Conservation (phyloP, 1,140 invertebrate species). For the Zaprionus camerounensis region DNA sequence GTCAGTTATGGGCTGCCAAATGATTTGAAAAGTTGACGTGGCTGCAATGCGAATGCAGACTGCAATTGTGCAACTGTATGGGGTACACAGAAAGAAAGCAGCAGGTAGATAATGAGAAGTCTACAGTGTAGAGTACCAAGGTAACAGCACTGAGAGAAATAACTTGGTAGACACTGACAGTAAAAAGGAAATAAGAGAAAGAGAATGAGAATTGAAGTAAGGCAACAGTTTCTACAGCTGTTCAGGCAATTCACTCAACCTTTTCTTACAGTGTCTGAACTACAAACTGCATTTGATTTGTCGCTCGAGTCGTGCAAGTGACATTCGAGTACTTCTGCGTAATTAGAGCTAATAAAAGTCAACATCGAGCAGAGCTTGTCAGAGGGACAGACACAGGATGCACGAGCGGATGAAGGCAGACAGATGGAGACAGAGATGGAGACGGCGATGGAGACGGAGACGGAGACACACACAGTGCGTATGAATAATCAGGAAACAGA, state of each 20-base stretch:
- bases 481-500: constrained; percentile 69
- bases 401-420: constrained; percentile 5
- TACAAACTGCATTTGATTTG: constrained; percentile 72
- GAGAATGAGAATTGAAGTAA: too few species aligned
- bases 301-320: constrained; percentile 57
- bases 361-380: constrained; percentile 36
- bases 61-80: constrained; percentile 9
- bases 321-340: constrained; percentile 67
- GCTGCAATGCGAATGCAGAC: constrained; percentile 22
- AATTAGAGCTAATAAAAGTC: constrained; percentile 76
- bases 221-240: too few species aligned
- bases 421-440: background rate
- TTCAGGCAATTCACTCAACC: background rate
- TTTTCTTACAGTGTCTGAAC: background rate
- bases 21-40: constrained; percentile 50
- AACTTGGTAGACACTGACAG: too few species aligned
- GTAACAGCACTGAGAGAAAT: too few species aligned
- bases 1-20: constrained; percentile 57
- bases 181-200: too few species aligned
- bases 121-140: too few species aligned
- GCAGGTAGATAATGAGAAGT: background rate
- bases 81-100: background rate
- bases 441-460: background rate
- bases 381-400: constrained; percentile 5
- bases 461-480: constrained; percentile 50